Evolutionary conservation across 2,888 invertebrate genomes (phyloP), one percentile per base, ranked within the genome.

Genomic region (Azorinus chamasolen): DNA sequence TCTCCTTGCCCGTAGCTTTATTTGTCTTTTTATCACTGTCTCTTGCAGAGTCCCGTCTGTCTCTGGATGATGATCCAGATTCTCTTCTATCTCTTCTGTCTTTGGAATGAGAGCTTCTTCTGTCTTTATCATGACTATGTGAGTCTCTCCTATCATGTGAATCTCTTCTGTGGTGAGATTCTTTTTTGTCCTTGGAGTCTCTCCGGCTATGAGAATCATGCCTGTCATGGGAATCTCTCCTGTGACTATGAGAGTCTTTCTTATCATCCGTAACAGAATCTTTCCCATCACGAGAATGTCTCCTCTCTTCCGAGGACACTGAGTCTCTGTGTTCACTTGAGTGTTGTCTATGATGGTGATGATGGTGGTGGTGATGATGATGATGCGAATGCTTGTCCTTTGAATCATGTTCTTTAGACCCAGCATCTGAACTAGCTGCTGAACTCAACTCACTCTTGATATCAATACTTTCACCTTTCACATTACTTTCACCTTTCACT

Each of bases 241-340:
- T 61, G 22, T 66, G 65, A 71, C 48, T 58, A 2, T 61, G 22
- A 0, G 55, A 51, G 10, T 64, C 69, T 64, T 58, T 66, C 48
- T 53, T 62, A n/a, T 62, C 69, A 12, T 76, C 66, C 24, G 54
- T 48, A 0, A 46, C 62, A 10, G 80, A 80, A 6, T 81, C 77
- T 61, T 48, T 65, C n/a, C 66, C 54, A n/a, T 80, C 76, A 27
- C 65, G 62, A 25, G 75, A 69, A 68, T 79, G 79, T 37, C 72
- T 64, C 0, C 54, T 24, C 24, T 25, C 25, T 18, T 41, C 39
- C 37, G 46, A 46, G 25, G 46, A 46, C 14, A 45, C 46, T 27
- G 46, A 25, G 25, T 46, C 46, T 27, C 37, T 24, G 46, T 46
- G 45, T 32, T 45, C 45, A 45, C 45, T 45, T 8, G 45, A 45